A percentile compares a stretch with the other conserved stretches of the same genome.
phyloP scores from a whole-genome alignment of 1,140 invertebrate genomes.

The Riptortus pedestris region DNA sequence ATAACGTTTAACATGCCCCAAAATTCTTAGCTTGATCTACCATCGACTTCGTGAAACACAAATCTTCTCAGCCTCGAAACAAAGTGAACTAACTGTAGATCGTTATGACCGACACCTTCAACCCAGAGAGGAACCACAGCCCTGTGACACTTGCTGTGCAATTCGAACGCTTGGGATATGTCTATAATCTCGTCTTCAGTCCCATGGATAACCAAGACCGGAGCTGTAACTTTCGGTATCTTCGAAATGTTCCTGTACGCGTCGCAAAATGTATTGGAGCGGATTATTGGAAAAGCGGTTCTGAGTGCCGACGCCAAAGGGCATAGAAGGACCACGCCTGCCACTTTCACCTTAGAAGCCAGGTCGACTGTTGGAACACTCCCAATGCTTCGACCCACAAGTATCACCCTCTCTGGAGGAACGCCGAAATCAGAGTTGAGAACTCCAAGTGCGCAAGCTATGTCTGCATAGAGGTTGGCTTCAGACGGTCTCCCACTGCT shows the following conservation, averaged over 20 bases:
- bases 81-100: constrained; percentile 66
- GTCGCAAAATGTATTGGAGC: constrained; percentile 23
- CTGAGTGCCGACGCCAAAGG: constrained; percentile 27
- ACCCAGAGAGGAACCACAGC: constrained; percentile 64
- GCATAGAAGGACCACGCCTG: constrained; percentile 49
- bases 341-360: constrained; percentile 53
- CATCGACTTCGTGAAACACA: too few species aligned
- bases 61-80: not conserved
- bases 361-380: constrained; percentile 60
- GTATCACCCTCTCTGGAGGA: constrained; percentile 54
- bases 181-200: constrained; percentile 69
- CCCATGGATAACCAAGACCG: constrained; percentile 64
- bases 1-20: too few species aligned
- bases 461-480: constrained; percentile 66
- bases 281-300: constrained; percentile 22
- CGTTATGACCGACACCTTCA: constrained; percentile 84
- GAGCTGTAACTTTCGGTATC: constrained; percentile 55
- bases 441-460: constrained; percentile 54
- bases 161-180: constrained; percentile 58
- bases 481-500: constrained; percentile 57
- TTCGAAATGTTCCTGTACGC: constrained; percentile 44
- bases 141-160: constrained; percentile 54
- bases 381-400: constrained; percentile 60
- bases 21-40: too few species aligned
- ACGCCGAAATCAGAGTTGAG: constrained; percentile 50